Conservation (phyloP, 2,113 vertebrate species). For the Drymodes brunneopygia region DNA sequence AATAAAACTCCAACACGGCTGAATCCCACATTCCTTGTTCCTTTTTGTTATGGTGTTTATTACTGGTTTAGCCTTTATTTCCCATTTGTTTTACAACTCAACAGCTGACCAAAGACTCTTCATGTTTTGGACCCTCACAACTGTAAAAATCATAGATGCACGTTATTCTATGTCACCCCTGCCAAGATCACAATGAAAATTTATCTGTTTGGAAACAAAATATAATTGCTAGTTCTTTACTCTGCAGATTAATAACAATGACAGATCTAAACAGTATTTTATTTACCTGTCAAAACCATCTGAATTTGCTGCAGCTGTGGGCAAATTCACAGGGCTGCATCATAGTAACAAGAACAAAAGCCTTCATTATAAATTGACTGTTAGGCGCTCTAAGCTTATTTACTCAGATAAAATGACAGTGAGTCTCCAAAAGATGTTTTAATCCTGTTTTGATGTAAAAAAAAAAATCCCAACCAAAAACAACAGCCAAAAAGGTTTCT, state of each 20-base stretch:
- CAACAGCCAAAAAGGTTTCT: background rate
- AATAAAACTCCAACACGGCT: background rate
- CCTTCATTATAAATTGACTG: conserved; percentile 43
- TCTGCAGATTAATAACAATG: conserved; percentile 32
- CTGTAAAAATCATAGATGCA: background rate
- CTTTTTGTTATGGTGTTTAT: background rate
- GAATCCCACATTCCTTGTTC: background rate
- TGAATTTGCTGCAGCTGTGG: conserved; percentile 46
- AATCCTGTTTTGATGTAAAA: conserved; percentile 22
- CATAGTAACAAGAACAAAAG: conserved; percentile 26
- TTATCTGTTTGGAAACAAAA: conserved; percentile 5
- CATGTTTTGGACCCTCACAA: background rate
- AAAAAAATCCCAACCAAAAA: background rate
- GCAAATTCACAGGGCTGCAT: conserved; percentile 35
- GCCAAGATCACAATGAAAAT: background rate
- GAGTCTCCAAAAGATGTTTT: conserved; percentile 43
- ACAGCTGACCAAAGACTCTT: background rate
- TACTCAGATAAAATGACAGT: conserved; percentile 8
- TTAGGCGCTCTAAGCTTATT: conserved; percentile 18
- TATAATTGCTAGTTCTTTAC: conserved; percentile 32
- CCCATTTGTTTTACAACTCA: background rate
- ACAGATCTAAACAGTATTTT: conserved; percentile 34
- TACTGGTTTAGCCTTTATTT: background rate
- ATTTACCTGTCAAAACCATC: conserved; percentile 50
- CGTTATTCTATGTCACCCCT: background rate